Conservation (phyloP, 2,888 invertebrate species). For the Galerucella nymphaeae region DNA sequence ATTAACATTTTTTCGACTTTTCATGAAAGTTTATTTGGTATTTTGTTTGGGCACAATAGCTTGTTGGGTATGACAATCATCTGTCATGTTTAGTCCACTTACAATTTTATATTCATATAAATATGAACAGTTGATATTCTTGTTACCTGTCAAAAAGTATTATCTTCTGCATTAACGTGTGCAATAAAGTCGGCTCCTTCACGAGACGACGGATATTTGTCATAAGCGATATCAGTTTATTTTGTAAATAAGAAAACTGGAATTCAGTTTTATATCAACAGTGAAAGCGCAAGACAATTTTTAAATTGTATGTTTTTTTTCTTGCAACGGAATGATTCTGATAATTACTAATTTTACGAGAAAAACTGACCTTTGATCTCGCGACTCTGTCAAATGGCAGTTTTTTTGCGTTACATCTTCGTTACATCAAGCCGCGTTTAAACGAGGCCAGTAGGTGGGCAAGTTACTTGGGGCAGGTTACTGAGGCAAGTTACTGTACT, state of each 20-base stretch:
- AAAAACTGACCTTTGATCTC: too few species aligned
- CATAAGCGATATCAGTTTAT: conserved; percentile 21
- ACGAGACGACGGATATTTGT: conserved; percentile 25
- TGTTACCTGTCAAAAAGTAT: conserved; percentile 48
- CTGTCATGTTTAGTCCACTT: conserved; percentile 47
- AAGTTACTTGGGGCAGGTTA: too few species aligned
- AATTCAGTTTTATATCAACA: not conserved
- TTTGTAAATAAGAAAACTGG: conserved; percentile 2
- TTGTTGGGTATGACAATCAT: conserved; percentile 38
- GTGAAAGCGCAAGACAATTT: too few species aligned
- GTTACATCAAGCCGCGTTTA: too few species aligned
- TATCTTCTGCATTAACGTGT: conserved; percentile 26
- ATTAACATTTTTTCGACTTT: conserved; percentile 33
- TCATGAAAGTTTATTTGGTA: conserved; percentile 30
- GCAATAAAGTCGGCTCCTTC: conserved; percentile 23
- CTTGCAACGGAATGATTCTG: too few species aligned
- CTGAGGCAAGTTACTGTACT: too few species aligned
- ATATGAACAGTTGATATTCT: conserved; percentile 46
- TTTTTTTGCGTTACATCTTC: too few species aligned
- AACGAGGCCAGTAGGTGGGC: too few species aligned
- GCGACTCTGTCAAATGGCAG: too few species aligned
- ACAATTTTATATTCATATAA: conserved; percentile 43
- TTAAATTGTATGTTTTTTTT: too few species aligned
- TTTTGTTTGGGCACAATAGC: conserved; percentile 15
- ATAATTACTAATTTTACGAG: too few species aligned